Evolutionary conservation across 2,888 invertebrate species (phyloP), one percentile per base, ranked within the genome.

Genomic region (Bedellia somnulentella): DNA sequence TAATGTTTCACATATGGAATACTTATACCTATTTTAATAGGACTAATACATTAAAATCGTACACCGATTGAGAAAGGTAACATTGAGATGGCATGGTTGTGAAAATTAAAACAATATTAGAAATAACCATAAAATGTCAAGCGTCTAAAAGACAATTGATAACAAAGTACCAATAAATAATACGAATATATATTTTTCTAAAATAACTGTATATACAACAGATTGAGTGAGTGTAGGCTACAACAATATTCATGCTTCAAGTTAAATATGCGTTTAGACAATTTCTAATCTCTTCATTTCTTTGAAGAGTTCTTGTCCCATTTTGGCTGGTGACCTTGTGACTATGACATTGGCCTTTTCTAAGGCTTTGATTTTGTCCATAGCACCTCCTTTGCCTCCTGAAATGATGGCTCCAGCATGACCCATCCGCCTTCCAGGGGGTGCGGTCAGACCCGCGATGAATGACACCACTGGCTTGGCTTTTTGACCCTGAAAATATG

Each of bases 331-430:
- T 43, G 95, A 96, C 67, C 88, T 87, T 21, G 94, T 93, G 8
- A 98, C 96, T 49, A 92, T 86, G 13, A 96, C 97, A 45, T 93
- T 93, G 40, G 96, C 96, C 33, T 86, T 87, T 71, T 90, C 89
- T 37, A 99, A 75, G 34, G 99, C 96, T 48, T 90, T 87, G 43
- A 99, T 99, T 78, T 99, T 99, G 57, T 96, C 97, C 71, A 91
- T 87, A 34, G 99, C 99, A 31, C 95, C 96, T 39, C 99, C 98
- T 63, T 97, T 97, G 29, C 98, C 98, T 10, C 98, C 98, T 1
- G 97, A 93, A 57, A 99, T 98, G 50, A 99, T 99, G 41, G 99
- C 99, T 43, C 99, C 99, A 36, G 99, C 99, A 62, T 99, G 99
- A 24, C 99, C 98, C 99, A 99, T 99, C 56, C 98, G 82, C 48